Percentiles rank a stretch among this genome's conserved stretches.
These are phyloP conservation scores for Orcinus orca DNA, from an alignment of 2,113 vertebrate species.

Conservation along the genomic window DNA sequence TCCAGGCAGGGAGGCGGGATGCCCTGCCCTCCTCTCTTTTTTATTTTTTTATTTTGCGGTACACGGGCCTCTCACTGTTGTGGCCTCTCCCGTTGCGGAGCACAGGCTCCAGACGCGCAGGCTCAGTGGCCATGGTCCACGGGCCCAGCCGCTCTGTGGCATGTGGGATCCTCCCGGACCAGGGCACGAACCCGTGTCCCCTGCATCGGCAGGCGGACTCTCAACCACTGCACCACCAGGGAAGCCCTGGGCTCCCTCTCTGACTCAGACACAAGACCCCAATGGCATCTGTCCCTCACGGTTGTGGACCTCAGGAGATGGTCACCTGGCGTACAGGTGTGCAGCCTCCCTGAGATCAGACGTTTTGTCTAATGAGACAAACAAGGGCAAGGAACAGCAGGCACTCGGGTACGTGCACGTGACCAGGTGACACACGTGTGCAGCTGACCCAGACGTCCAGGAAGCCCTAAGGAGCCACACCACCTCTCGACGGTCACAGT, in stretches of 20 bases:
- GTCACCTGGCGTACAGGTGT: neutral
- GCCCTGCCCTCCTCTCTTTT: too few relatives aligned
- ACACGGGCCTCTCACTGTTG: too few relatives aligned
- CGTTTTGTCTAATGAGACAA: neutral
- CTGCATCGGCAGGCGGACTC: too few relatives aligned
- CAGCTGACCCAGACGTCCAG: neutral
- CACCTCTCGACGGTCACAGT: accelerated
- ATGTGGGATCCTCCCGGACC: too few relatives aligned
- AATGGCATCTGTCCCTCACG: neutral
- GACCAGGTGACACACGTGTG: neutral
- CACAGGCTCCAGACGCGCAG: too few relatives aligned
- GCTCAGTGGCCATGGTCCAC: too few relatives aligned
- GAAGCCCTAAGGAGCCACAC: neutral
- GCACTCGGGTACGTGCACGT: accelerated
- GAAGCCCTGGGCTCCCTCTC: too few relatives aligned
- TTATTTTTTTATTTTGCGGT: too few relatives aligned
- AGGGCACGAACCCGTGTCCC: too few relatives aligned
- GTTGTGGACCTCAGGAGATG: neutral
- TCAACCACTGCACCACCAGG: too few relatives aligned
- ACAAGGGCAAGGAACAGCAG: neutral
- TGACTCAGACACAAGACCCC: neutral
- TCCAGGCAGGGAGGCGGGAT: neutral
- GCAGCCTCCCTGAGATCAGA: neutral
- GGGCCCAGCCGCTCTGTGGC: too few relatives aligned
- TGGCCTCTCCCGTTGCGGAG: too few relatives aligned